Evolutionary conservation across 2,113 vertebrate species (phyloP), one percentile per base, ranked within the genome.

Genomic region (Mesocricetus auratus): DNA sequence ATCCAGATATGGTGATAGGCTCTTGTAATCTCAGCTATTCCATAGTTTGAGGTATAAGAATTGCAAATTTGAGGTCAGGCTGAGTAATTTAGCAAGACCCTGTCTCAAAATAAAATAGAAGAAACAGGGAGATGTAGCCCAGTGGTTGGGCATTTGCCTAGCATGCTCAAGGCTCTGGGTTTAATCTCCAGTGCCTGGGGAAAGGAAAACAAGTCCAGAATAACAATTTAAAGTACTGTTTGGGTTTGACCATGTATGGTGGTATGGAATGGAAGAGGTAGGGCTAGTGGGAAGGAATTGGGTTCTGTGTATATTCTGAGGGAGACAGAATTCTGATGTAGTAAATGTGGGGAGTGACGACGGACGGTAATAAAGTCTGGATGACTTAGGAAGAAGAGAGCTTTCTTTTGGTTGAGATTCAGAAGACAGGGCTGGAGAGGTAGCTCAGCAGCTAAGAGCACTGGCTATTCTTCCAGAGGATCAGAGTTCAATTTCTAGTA

Each of bases 301-400:
- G 31, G 15, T 42, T 83, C n/a, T 88, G 39, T 91, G 17, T 87
- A 47, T 78, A 53, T 45, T 93, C 60, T 79, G 85, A 89, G 91
- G 31, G 39, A 95, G 21, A 24, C 71, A 74, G 24, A 79, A 53
- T 74, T 79, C 26, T 85, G 58, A 58, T 78, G 50, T 47, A 86
- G 75, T 58, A 36, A 33, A 29, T 79, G n/a, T 66, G 47, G 22
- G 31, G n/a, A 79, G 21, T 74, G n/a, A 89, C 29, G 58, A 53
- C 87, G 58, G 58, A 53, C 87, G 58, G 31, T 31, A 78, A 29
- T 91, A 39, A 94, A 82, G 45, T 29, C 53, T 39, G 29, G 74
- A 53, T 29, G 75, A 60, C 36, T 31, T 73, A 60, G 47, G 77
- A 69, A 60, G 60, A 33, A 74, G n/a, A 82, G 9, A 53, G n/a